Percentiles rank a stretch among this genome's conserved stretches.
These are phyloP conservation scores for Mormoops blainvillei DNA, from an alignment of 2,113 vertebrate species.

Conservation along the genomic window DNA sequence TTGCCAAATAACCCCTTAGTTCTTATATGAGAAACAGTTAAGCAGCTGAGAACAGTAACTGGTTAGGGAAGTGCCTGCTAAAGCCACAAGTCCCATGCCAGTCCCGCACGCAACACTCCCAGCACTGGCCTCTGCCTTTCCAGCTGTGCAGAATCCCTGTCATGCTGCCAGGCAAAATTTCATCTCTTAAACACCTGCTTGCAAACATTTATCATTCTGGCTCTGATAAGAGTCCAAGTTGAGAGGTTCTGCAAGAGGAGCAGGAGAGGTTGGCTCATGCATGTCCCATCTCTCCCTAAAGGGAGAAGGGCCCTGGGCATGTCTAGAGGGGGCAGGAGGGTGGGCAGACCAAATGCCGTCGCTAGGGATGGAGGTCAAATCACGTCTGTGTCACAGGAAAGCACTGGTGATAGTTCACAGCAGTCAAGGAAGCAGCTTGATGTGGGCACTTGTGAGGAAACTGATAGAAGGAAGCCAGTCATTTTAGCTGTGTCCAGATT, in stretches of 20 bases:
- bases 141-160: not conserved
- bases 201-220: not conserved
- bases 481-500: rapidly evolving
- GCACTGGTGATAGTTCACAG: not conserved
- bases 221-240: not conserved
- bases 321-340: not conserved
- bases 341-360: not conserved
- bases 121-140: not conserved
- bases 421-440: not conserved
- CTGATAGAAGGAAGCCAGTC: not conserved
- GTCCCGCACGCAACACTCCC: not conserved
- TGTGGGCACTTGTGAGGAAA: not conserved
- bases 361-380: not conserved
- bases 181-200: conserved; percentile 58
- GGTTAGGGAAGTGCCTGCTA: not conserved
- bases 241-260: conserved; percentile 28
- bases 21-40: not conserved
- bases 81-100: not conserved
- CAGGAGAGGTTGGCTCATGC: not conserved
- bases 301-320: not conserved
- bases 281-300: not conserved
- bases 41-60: conserved; percentile 25
- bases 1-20: not conserved
- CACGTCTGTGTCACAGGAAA: not conserved
- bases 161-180: conserved; percentile 65